phyloP scores from a whole-genome alignment of 2,888 invertebrate genomes.

The Alloscopus bannaensis region DNA sequence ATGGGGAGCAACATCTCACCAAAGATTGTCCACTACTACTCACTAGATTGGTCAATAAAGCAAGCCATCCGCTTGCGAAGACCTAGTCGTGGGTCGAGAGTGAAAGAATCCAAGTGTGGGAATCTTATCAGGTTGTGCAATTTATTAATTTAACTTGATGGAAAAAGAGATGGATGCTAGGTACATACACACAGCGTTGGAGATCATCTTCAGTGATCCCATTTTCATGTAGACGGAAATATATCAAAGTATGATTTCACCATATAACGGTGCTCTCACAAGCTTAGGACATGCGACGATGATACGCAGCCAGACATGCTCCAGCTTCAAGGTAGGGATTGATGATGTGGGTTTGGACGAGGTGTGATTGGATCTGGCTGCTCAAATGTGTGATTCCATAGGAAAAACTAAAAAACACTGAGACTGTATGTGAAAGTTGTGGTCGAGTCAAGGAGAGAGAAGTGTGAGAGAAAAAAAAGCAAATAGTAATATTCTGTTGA shows the following conservation, averaged over 20 bases:
- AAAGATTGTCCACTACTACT: too few species aligned
- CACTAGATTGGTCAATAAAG: conserved; percentile 12
- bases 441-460: conserved; percentile 25
- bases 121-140: conserved; percentile 63
- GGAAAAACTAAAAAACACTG: conserved; percentile 15
- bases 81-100: neutral
- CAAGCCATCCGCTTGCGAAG: neutral
- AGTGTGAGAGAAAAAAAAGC: conserved; percentile 25
- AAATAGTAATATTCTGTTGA: conserved; percentile 31
- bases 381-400: conserved; percentile 33
- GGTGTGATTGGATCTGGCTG: conserved; percentile 55
- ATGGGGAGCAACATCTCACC: too few species aligned
- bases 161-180: too few species aligned
- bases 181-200: too few species aligned
- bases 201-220: too few species aligned
- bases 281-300: too few species aligned
- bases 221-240: too few species aligned
- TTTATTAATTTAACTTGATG: conserved; percentile 65
- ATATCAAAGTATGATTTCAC: too few species aligned
- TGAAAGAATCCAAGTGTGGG: conserved; percentile 51
- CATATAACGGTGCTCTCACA: too few species aligned
- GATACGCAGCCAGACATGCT: too few species aligned
- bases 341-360: conserved; percentile 57
- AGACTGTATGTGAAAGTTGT: conserved; percentile 40
- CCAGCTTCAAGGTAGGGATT: conserved; percentile 63